Percentiles rank a stretch among this genome's conserved stretches.
Conservation (phyloP, 2,888 invertebrate species). For the Lysandra bellargus region DNA sequence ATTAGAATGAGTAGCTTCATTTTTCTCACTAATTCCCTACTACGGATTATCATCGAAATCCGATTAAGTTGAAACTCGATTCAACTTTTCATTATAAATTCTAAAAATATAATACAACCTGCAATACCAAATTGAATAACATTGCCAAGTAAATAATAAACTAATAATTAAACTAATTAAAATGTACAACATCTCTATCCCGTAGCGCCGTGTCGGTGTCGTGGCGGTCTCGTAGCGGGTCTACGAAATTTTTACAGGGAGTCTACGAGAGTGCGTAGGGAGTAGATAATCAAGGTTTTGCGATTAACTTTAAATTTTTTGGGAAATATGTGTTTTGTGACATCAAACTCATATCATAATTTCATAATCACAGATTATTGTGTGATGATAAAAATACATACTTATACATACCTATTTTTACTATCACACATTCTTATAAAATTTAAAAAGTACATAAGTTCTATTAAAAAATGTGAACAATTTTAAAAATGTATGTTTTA, state of each 20-base stretch:
- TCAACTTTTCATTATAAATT: background rate
- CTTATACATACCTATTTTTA: no score
- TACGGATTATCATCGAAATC: background rate
- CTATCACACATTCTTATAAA: background rate
- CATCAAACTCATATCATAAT: background rate
- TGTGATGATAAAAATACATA: no score
- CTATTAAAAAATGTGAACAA: no score
- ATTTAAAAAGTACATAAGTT: no score
- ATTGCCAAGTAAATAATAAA: background rate
- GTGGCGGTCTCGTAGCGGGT: background rate
- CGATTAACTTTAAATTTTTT: background rate
- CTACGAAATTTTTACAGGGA: background rate
- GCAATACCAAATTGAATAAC: background rate
- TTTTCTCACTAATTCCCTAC: background rate
- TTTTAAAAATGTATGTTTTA: constrained; percentile 42
- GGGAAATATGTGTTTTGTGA: background rate
- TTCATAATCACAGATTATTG: no score
- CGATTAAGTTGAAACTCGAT: background rate
- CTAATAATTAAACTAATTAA: background rate
- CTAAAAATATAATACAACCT: background rate
- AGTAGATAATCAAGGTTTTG: background rate
- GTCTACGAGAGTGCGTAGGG: background rate
- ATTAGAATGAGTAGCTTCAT: background rate
- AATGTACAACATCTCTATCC: background rate
- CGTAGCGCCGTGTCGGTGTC: background rate